Percentiles rank a stretch among this genome's conserved stretches.
Conservation (phyloP, 2,113 vertebrate genomes). For the Nematolebias whitei region DNA sequence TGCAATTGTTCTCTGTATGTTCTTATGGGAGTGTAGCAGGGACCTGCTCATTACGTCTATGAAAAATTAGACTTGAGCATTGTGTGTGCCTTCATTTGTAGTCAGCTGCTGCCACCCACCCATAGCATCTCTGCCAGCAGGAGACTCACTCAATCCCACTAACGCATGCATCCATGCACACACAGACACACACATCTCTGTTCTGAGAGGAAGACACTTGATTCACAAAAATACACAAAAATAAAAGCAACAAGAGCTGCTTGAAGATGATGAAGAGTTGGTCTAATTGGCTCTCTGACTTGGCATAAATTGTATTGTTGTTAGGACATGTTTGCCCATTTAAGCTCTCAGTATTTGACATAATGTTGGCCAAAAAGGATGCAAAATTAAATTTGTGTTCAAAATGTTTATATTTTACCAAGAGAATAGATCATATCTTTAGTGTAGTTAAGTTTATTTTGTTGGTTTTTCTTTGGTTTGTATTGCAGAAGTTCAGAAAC, state of each 20-base stretch:
- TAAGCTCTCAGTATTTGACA: constrained; percentile 14
- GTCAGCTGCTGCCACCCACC: constrained; percentile 62
- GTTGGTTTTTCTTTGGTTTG: too few species aligned
- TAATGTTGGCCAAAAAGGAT: background rate
- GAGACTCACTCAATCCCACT: constrained; percentile 41
- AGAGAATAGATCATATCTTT: background rate
- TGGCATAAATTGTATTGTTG: constrained; percentile 40
- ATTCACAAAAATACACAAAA: constrained; percentile 30
- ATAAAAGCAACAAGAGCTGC: constrained; percentile 31
- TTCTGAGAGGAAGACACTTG: constrained; percentile 22
- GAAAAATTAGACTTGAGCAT: constrained; percentile 41
- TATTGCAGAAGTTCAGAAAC: too few species aligned
- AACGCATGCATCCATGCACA: background rate
- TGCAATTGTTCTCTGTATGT: constrained; percentile 1
- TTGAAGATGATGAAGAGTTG: constrained; percentile 19
- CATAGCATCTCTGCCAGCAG: constrained; percentile 46
- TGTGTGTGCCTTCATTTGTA: constrained; percentile 69
- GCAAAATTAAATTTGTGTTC: background rate
- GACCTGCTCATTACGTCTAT: constrained; percentile 53
- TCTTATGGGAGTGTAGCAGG: constrained; percentile 32
- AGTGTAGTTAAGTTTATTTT: background rate
- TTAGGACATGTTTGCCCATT: constrained; percentile 37
- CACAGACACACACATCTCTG: constrained; percentile 13
- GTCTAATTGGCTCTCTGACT: constrained; percentile 50
- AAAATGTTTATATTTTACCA: background rate